Percentiles rank a stretch among this genome's conserved stretches.
phyloP scores from a whole-genome alignment of 2,888 invertebrate species.

The Lucinisca nassula region DNA sequence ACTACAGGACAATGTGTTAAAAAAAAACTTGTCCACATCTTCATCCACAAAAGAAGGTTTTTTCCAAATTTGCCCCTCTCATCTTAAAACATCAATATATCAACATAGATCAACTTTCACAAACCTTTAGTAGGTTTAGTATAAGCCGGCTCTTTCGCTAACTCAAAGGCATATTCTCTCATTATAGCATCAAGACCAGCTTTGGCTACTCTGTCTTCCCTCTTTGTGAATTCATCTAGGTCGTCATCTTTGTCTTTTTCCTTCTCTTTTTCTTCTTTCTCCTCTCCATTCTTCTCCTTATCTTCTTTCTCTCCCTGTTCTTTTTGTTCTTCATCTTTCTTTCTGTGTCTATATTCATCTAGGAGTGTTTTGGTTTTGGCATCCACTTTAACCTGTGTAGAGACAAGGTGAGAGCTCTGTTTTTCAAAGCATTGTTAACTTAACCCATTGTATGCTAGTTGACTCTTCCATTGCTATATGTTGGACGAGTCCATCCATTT shows the following conservation, averaged over 20 bases:
- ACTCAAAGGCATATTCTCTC: constrained; percentile 91
- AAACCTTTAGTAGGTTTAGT: constrained; percentile 22
- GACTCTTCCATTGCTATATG: too few relatives aligned
- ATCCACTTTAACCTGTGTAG: constrained; percentile 93
- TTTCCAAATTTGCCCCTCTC: too few relatives aligned
- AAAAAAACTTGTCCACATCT: too few relatives aligned
- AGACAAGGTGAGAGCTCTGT: too few relatives aligned
- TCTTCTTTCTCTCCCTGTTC: constrained; percentile 78
- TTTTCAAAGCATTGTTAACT: too few relatives aligned
- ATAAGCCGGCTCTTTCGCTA: constrained; percentile 80
- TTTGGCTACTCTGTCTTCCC: constrained; percentile 92
- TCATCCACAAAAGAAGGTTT: too few relatives aligned
- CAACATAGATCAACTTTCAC: too few relatives aligned
- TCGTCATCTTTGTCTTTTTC: constrained; percentile 73
- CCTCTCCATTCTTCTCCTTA: constrained; percentile 77
- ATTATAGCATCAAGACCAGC: constrained; percentile 94
- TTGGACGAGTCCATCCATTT: too few relatives aligned
- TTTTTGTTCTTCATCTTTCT: constrained; percentile 75
- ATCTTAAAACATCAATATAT: too few relatives aligned
- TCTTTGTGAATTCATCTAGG: constrained; percentile 90
- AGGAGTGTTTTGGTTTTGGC: constrained; percentile 98
- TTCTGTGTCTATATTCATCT: constrained; percentile 94
- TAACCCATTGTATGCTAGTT: too few relatives aligned
- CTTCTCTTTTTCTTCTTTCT: constrained; percentile 74
- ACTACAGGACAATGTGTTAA: too few relatives aligned